A percentile compares a stretch with the other conserved stretches of the same genome.
Evolutionary conservation across 2,888 invertebrate genomes (phyloP).

Genomic region (Campoplex nolae): DNA sequence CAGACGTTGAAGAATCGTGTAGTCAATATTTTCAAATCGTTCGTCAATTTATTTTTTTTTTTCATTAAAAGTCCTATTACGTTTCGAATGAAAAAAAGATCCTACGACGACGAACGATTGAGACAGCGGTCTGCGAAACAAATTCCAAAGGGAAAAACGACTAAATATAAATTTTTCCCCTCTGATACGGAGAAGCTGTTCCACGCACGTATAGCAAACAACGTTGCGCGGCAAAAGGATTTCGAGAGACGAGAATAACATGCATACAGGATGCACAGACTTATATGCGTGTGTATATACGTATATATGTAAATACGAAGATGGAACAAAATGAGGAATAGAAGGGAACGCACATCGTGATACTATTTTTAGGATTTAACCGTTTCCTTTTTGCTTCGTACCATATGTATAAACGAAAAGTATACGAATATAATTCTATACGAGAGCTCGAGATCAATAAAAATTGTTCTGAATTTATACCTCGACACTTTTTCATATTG

Average conservation of each 20-base stretch:
- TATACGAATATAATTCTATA: not conserved
- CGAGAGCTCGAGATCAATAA: not conserved
- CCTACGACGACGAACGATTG: conserved; percentile 3
- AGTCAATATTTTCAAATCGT: not conserved
- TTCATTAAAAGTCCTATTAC: not conserved
- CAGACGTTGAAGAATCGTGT: not conserved
- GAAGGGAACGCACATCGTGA: conserved; percentile 43
- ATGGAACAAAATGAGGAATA: conserved; percentile 27
- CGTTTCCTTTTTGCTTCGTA: conserved; percentile 53
- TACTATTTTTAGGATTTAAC: conserved; percentile 68
- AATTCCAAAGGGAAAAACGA: not conserved
- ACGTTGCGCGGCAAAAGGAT: conserved; percentile 33
- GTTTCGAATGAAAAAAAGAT: not conserved
- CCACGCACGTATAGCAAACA: conserved; percentile 10
- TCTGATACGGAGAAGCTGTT: conserved; percentile 22
- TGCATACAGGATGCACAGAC: conserved; percentile 46
- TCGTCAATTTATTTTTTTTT: not conserved
- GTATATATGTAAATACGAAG: conserved; percentile 18
- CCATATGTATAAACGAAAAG: not conserved
- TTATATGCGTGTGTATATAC: not conserved
- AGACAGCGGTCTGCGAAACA: not conserved
- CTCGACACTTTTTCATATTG: not conserved
- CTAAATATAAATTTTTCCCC: conserved; percentile 64
- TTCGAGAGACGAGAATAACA: conserved; percentile 44
- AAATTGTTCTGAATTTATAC: not conserved